Conservation (phyloP, 2,888 invertebrate species). For the Flexamia atlantica region DNA sequence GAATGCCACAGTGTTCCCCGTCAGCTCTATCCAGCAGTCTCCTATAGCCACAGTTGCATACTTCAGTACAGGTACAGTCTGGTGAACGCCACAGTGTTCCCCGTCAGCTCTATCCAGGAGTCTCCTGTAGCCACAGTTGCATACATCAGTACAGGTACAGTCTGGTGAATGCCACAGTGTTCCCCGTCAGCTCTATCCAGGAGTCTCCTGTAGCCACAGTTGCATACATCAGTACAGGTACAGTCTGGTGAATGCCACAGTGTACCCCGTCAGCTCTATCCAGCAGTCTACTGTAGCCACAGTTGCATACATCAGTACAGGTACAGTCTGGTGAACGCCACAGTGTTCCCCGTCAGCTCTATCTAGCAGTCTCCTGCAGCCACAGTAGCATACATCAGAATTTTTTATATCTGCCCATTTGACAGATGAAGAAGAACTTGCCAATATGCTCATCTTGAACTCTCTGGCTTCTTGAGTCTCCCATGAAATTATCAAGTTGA, state of each 20-base stretch:
- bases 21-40: conserved; percentile 85
- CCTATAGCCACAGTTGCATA: conserved; percentile 74
- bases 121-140: conserved; percentile 75
- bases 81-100: conserved; percentile 89
- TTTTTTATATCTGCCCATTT: too few relatives aligned
- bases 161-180: conserved; percentile 89
- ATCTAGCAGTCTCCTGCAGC: too few relatives aligned
- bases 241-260: conserved; percentile 87
- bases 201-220: conserved; percentile 76
- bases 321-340: too few relatives aligned
- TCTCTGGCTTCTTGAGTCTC: too few relatives aligned
- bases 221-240: too few relatives aligned
- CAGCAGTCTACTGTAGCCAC: conserved; percentile 79
- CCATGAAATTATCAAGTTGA: too few relatives aligned
- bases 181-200: conserved; percentile 87
- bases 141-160: too few relatives aligned
- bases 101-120: conserved; percentile 86
- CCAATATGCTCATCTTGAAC: too few relatives aligned
- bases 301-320: too few relatives aligned
- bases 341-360: too few relatives aligned
- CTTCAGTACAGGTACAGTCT: conserved; percentile 86
- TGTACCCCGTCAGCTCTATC: conserved; percentile 88
- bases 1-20: conserved; percentile 89
- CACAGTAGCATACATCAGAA: too few relatives aligned
- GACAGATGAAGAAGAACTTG: too few relatives aligned